These are phyloP conservation scores for Anthoscopus minutus DNA, from an alignment of 2,113 vertebrate genomes.

Conservation along the genomic window DNA sequence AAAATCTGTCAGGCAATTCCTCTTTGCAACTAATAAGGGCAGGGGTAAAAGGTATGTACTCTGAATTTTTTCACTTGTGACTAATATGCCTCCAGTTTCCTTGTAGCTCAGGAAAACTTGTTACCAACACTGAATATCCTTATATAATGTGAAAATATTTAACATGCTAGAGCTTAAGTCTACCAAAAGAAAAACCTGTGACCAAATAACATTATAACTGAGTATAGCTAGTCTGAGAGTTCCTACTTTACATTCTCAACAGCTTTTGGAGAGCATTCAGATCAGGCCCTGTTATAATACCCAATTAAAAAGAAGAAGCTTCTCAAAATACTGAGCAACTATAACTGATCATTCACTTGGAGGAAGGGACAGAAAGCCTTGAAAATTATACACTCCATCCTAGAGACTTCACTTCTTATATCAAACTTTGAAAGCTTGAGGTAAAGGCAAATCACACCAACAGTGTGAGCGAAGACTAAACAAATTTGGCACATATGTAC, in stretches of 20 bases:
- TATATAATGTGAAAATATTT: neutral
- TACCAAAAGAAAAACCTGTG: neutral
- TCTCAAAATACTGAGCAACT: neutral
- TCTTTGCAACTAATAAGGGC: neutral
- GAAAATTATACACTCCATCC: neutral
- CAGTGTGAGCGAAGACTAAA: neutral
- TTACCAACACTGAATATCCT: neutral
- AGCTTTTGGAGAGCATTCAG: neutral
- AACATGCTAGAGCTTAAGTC: neutral
- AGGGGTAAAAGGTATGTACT: neutral
- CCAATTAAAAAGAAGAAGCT: neutral
- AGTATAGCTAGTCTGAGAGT: neutral
- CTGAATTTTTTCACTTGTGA: neutral
- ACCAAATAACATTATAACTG: neutral
- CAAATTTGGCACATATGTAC: neutral
- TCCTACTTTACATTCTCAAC: neutral
- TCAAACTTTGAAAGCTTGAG: neutral
- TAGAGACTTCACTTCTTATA: neutral
- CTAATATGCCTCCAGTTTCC: neutral
- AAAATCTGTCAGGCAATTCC: neutral
- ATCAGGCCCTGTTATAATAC: neutral
- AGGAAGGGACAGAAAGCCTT: neutral
- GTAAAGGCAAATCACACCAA: neutral
- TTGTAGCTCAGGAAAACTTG: neutral
- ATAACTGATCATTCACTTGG: neutral